Conservation (phyloP, 2,797 vertebrate species). For the Setipinna tenuifilis region DNA sequence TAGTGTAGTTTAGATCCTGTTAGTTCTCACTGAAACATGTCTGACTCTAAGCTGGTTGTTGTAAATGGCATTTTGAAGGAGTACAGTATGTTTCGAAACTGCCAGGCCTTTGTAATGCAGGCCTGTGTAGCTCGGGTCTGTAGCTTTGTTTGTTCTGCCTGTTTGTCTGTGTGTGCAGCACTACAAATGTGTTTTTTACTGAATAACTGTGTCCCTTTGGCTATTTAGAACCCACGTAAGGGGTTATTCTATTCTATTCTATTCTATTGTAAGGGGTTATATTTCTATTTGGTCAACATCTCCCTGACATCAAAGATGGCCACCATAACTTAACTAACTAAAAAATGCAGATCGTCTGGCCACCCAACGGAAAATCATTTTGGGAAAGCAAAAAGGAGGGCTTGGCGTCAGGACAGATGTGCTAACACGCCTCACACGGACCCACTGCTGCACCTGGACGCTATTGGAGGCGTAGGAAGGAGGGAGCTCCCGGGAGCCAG, state of each 20-base stretch:
- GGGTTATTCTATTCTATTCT: neutral
- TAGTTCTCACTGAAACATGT: too few relatives aligned
- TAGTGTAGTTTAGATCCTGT: too few relatives aligned
- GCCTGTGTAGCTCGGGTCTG: neutral
- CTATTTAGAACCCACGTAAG: neutral
- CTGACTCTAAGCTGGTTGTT: too few relatives aligned
- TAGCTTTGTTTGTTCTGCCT: neutral
- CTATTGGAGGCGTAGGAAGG: neutral
- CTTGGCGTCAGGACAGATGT: neutral
- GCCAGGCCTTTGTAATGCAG: neutral
- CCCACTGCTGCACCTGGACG: neutral
- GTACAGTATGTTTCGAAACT: neutral
- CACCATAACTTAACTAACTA: neutral
- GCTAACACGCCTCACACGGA: neutral
- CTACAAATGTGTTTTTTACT: neutral
- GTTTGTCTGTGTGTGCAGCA: neutral
- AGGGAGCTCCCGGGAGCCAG: neutral
- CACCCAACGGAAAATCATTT: neutral
- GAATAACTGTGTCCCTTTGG: neutral
- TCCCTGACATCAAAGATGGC: neutral
- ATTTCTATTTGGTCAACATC: neutral
- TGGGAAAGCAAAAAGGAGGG: neutral
- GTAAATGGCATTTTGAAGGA: neutral
- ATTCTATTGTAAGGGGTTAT: neutral
- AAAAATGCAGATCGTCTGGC: neutral